A percentile compares a stretch with the other conserved stretches of the same genome.
Evolutionary conservation across 2,113 vertebrate species (phyloP).

Genomic region (Sigmodon hispidus): DNA sequence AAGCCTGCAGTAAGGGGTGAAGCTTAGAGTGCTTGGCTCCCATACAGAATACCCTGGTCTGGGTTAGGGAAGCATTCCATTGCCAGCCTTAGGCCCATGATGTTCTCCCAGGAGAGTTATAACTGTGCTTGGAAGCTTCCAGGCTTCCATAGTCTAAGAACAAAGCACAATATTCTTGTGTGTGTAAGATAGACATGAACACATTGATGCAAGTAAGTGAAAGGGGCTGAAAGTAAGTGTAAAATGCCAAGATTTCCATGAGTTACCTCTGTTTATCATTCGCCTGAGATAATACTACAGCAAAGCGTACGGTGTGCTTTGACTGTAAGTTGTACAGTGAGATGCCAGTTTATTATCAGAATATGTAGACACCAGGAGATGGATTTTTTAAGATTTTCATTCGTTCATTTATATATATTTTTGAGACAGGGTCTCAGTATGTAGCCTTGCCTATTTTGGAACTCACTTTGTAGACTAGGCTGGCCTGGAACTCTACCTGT

Average conservation of each 20-base stretch:
- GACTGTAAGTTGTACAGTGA: neutral
- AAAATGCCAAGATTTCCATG: neutral
- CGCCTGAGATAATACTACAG: neutral
- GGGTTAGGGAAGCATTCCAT: neutral
- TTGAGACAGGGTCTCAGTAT: neutral
- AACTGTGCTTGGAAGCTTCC: too few species aligned
- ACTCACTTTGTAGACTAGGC: neutral
- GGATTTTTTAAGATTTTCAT: neutral
- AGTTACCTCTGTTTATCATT: neutral
- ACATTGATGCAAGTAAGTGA: neutral
- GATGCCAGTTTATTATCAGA: neutral
- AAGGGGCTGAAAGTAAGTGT: neutral
- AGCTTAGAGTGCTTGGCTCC: neutral
- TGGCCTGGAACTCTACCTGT: too few species aligned
- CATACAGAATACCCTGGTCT: neutral
- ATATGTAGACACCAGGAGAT: neutral
- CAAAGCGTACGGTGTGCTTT: neutral
- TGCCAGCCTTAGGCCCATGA: neutral
- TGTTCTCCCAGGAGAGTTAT: neutral
- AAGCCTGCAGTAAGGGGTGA: neutral
- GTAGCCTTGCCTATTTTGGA: neutral
- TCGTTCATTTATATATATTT: neutral
- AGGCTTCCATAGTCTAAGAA: constrained; percentile 44
- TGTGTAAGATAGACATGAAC: constrained; percentile 15
- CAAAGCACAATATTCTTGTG: neutral